Conservation (phyloP, 2,113 vertebrate genomes). For the Corynorhinus townsendii region DNA sequence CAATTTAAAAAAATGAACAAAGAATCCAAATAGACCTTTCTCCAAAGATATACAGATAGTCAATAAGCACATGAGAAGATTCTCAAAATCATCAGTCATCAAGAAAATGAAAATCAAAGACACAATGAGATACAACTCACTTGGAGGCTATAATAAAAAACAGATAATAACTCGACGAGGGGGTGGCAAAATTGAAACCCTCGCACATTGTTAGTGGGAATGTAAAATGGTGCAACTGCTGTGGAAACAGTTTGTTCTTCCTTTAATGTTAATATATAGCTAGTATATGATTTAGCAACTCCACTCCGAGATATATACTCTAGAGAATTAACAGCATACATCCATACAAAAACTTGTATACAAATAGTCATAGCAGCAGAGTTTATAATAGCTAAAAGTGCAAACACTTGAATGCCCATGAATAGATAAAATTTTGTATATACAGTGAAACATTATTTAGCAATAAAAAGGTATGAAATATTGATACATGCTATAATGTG, state of each 20-base stretch:
- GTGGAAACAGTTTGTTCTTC: neutral
- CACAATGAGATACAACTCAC: neutral
- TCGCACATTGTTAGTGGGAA: neutral
- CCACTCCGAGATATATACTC: neutral
- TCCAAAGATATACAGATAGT: neutral
- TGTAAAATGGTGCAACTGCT: neutral
- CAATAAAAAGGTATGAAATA: neutral
- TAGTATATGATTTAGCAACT: neutral
- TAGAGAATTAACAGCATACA: neutral
- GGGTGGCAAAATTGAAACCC: neutral
- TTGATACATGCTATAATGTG: neutral
- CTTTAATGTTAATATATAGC: neutral
- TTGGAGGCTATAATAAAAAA: neutral
- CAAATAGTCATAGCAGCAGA: neutral
- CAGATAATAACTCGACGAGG: neutral
- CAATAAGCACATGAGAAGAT: neutral
- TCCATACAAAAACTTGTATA: neutral
- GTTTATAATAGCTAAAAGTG: neutral
- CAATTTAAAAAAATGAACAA: neutral
- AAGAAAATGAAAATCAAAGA: neutral
- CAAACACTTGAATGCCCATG: neutral
- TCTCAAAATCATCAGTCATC: neutral
- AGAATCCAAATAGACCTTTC: neutral
- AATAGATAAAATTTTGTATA: neutral
- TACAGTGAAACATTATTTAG: slow-evolving; percentile 4